Conservation (phyloP, 2,888 invertebrate genomes). For the Idaea biselata region DNA sequence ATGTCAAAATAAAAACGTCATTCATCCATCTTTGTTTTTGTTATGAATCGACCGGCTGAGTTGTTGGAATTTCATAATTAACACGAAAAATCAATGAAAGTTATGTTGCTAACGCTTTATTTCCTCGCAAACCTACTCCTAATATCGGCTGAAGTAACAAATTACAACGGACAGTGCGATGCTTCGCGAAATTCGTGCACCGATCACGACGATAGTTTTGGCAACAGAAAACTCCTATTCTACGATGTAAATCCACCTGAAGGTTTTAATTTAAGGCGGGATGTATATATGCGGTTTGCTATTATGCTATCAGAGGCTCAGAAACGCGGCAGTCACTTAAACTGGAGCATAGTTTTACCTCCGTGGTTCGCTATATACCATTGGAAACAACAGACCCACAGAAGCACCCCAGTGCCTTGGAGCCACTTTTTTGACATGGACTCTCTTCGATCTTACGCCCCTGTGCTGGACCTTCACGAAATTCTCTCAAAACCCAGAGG, state of each 20-base stretch:
- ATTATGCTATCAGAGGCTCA: conserved; percentile 87
- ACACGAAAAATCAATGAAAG: neutral
- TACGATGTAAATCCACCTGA: conserved; percentile 97
- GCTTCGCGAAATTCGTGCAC: neutral
- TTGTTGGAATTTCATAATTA: neutral
- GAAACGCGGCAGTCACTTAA: conserved; percentile 62
- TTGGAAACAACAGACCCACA: conserved; percentile 85
- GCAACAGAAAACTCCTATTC: conserved; percentile 84
- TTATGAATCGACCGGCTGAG: neutral
- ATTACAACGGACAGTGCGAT: neutral
- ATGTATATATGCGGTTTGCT: conserved; percentile 97
- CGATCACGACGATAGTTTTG: neutral
- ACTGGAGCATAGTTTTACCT: conserved; percentile 89
- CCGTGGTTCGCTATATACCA: conserved; percentile 96
- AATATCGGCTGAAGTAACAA: neutral
- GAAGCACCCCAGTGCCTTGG: conserved; percentile 88
- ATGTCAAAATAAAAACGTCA: neutral
- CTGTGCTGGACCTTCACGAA: conserved; percentile 93
- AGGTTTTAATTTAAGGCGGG: conserved; percentile 97
- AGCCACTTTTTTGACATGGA: conserved; percentile 90
- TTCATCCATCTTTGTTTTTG: neutral
- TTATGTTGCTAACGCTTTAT: neutral
- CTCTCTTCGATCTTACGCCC: conserved; percentile 88
- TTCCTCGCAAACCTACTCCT: conserved; percentile 1
- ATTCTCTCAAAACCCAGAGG: conserved; percentile 72